Evolutionary conservation across 2,797 vertebrate species (phyloP).

Genomic region (Oreortyx pictus): DNA sequence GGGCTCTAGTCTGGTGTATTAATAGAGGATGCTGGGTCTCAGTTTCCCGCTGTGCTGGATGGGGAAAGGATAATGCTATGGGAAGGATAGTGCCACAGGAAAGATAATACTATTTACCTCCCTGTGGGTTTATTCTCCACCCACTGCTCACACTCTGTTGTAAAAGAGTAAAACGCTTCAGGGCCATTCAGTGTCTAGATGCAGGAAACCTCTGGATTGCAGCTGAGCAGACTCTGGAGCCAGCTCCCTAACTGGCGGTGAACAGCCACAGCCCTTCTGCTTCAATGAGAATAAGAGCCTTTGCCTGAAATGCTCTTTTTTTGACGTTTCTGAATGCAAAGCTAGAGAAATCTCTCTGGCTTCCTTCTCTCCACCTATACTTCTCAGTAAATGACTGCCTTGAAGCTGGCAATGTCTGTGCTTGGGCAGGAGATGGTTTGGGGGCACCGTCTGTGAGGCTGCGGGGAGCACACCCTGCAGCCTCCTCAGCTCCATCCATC

Average conservation of each 20-base stretch:
- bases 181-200: background rate
- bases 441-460: background rate
- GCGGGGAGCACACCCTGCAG: background rate
- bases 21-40: background rate
- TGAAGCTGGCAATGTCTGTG: background rate
- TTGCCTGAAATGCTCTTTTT: constrained; percentile 11
- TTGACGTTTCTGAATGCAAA: constrained; percentile 6
- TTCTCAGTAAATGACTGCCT: background rate
- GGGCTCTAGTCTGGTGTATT: background rate
- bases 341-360: background rate
- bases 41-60: background rate
- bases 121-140: background rate
- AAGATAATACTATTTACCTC: background rate
- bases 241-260: background rate
- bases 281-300: background rate
- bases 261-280: background rate
- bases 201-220: background rate
- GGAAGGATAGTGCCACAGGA: background rate
- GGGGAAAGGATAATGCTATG: background rate
- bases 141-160: background rate
- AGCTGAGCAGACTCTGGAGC: background rate
- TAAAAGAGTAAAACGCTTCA: background rate
- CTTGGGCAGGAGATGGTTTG: background rate
- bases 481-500: background rate
- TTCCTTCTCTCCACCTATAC: background rate